Conservation (phyloP, 2,797 vertebrate genomes). For the Nannoperca australis region DNA sequence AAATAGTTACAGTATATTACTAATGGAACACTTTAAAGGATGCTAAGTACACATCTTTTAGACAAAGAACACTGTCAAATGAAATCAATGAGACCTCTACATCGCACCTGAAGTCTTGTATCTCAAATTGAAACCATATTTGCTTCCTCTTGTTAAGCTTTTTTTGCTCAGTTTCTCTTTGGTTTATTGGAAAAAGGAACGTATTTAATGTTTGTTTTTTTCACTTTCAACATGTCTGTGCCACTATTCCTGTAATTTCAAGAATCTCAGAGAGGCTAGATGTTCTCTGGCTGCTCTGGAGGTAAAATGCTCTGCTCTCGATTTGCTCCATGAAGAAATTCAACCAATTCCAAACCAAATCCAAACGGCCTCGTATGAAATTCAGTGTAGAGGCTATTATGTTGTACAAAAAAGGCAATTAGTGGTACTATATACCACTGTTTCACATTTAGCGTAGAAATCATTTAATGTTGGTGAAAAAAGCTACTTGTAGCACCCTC, state of each 20-base stretch:
- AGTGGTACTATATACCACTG: neutral
- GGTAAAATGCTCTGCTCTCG: neutral
- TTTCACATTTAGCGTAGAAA: neutral
- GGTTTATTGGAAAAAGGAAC: conserved; percentile 43
- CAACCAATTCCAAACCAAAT: neutral
- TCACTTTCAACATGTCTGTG: conserved; percentile 13
- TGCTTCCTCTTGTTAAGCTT: conserved; percentile 20
- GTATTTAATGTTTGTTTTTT: conserved; percentile 5
- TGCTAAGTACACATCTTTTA: neutral
- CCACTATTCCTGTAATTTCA: neutral
- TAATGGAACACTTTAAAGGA: neutral
- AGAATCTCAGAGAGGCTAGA: neutral
- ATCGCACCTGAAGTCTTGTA: neutral
- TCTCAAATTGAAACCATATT: conserved; percentile 33
- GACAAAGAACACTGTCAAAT: neutral
- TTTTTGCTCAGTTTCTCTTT: conserved; percentile 17
- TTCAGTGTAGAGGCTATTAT: neutral
- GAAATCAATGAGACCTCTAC: neutral
- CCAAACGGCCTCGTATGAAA: neutral
- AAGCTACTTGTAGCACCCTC: neutral
- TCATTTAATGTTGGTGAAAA: conserved; percentile 20
- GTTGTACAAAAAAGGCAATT: neutral
- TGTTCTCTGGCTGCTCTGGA: neutral
- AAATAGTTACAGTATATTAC: neutral
- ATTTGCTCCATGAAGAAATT: neutral